Evolutionary conservation across 2,888 invertebrate genomes (phyloP).

Genomic region (Diadegma fenestrale): DNA sequence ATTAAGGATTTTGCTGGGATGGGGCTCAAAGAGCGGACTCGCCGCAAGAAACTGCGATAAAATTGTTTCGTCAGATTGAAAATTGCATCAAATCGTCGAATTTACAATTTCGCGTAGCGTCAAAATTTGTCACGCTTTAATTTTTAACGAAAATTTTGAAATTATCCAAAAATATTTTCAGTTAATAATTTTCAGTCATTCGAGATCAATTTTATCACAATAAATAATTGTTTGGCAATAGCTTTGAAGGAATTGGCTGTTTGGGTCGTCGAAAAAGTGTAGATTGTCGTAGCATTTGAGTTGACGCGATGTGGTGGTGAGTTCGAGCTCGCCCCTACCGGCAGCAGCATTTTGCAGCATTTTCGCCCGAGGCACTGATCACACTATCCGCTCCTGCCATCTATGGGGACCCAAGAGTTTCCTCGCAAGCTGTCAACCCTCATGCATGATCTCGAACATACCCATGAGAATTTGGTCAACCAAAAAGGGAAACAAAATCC

Average conservation of each 20-base stretch:
- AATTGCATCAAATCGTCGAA: background rate
- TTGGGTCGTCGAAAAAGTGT: slow-evolving; percentile 4
- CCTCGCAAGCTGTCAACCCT: slow-evolving; percentile 11
- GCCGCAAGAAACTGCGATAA: background rate
- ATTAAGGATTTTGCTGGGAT: background rate
- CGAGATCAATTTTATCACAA: no score
- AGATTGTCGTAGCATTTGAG: background rate
- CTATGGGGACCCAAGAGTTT: slow-evolving; percentile 33
- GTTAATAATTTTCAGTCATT: no score
- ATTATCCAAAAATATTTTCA: no score
- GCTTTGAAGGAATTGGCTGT: background rate
- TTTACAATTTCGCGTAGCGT: background rate
- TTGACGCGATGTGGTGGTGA: slow-evolving; percentile 25
- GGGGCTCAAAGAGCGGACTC: background rate
- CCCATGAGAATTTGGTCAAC: background rate
- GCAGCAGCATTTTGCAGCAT: slow-evolving; percentile 46
- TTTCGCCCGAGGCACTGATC: background rate
- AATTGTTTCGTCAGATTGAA: background rate
- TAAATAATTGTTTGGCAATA: background rate
- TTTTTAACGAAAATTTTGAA: background rate
- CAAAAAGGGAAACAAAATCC: background rate
- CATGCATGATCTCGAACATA: background rate
- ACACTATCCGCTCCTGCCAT: slow-evolving; percentile 48
- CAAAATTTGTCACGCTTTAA: background rate
- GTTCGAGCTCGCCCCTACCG: slow-evolving; percentile 47